Evolutionary conservation across 1,140 invertebrate species (phyloP).

Genomic region (Lepidostoma basale): DNA sequence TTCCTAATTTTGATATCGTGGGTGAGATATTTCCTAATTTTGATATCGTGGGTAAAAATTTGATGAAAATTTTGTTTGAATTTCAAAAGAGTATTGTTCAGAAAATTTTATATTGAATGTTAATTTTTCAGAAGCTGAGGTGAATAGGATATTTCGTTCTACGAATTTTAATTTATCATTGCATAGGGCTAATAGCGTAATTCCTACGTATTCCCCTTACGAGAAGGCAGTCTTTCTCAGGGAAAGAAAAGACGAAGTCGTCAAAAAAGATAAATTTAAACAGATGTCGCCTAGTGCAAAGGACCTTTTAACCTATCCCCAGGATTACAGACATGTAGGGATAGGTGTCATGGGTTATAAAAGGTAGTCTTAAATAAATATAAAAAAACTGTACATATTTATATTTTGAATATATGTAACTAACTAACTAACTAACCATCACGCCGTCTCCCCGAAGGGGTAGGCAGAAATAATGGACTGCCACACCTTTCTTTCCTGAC

Average conservation of each 20-base stretch:
- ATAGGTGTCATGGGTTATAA: slow-evolving; percentile 10
- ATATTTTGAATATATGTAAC: too few relatives aligned
- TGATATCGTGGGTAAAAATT: too few relatives aligned
- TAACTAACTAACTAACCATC: too few relatives aligned
- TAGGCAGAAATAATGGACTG: too few relatives aligned
- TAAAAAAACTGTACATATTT: neutral
- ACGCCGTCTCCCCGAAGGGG: too few relatives aligned
- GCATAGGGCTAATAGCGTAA: slow-evolving; percentile 48
- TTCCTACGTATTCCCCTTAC: neutral
- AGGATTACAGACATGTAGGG: slow-evolving; percentile 22
- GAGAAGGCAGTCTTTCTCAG: slow-evolving; percentile 15
- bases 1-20: slow-evolving; percentile 63
- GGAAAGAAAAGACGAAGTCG: neutral
- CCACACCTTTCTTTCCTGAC: too few relatives aligned
- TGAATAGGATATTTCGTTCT: slow-evolving; percentile 65
- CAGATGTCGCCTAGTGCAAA: neutral
- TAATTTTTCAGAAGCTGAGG: slow-evolving; percentile 61
- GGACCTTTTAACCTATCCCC: neutral
- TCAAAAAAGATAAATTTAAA: slow-evolving; percentile 14
- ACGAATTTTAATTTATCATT: slow-evolving; percentile 62
- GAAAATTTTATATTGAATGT: neutral
- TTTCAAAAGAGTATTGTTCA: too few relatives aligned
- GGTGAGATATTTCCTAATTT: slow-evolving; percentile 56
- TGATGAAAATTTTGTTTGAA: too few relatives aligned
- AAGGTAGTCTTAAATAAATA: neutral